Conservation (phyloP, 2,797 vertebrate genomes). For the Sarcophilus harrisii region DNA sequence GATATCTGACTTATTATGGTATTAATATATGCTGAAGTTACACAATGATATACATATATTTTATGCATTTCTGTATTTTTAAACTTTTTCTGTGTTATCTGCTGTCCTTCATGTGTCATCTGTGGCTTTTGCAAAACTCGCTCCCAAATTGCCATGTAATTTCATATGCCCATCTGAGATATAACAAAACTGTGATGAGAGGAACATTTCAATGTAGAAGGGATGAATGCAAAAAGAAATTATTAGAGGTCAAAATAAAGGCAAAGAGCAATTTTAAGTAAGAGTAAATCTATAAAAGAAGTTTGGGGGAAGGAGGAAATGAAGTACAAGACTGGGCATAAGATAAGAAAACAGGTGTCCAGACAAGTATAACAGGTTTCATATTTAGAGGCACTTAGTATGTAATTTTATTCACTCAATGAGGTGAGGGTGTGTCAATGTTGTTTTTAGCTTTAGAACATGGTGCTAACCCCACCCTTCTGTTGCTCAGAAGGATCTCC, state of each 20-base stretch:
- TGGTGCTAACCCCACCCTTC: neutral
- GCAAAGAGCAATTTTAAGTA: neutral
- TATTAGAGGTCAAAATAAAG: neutral
- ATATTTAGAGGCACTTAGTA: neutral
- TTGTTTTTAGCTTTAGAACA: neutral
- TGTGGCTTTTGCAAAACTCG: neutral
- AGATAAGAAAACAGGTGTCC: neutral
- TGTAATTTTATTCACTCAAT: neutral
- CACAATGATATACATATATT: neutral
- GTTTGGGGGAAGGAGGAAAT: neutral
- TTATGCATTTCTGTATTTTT: neutral
- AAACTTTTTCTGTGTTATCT: neutral
- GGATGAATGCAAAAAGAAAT: neutral
- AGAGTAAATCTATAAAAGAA: neutral
- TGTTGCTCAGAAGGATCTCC: neutral
- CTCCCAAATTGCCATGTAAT: neutral
- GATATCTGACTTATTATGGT: neutral
- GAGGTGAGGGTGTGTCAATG: neutral
- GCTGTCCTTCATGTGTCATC: neutral
- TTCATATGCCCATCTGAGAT: neutral
- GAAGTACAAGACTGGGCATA: neutral
- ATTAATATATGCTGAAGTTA: neutral
- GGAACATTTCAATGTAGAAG: neutral
- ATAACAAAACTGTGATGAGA: neutral
- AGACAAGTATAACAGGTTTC: neutral